These are phyloP conservation scores for Oscheius sp. DNA, from an alignment of 1,140 invertebrate species.

Conservation along the genomic window DNA sequence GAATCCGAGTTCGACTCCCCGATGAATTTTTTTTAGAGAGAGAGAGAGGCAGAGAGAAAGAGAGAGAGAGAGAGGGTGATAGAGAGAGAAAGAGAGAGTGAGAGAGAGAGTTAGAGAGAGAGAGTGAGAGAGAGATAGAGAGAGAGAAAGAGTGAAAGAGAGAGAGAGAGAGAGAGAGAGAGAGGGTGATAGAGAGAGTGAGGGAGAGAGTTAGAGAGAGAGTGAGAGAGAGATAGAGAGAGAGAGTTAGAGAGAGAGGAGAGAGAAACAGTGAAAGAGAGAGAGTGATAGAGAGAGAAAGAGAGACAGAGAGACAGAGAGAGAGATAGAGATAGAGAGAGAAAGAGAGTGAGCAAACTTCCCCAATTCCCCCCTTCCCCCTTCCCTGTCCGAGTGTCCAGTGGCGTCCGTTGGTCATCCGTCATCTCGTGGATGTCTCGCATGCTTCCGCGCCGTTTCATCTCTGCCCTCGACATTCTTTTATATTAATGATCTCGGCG, in stretches of 20 bases:
- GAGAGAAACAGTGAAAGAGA: not conserved
- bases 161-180: not conserved
- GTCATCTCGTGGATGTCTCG: not conserved
- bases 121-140: not conserved
- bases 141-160: not conserved
- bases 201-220: not conserved
- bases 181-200: not conserved
- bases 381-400: not conserved
- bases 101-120: not conserved
- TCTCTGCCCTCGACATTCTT: not conserved
- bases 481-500: slow-evolving; percentile 7
- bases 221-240: not conserved
- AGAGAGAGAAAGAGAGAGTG: not conserved
- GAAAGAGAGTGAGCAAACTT: not conserved
- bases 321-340: not conserved
- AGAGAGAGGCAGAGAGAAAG: not conserved
- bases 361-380: not conserved
- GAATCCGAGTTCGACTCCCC: too few species aligned
- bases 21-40: too few species aligned
- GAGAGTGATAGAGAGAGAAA: not conserved
- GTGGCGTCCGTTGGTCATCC: not conserved
- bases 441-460: slow-evolving; percentile 8
- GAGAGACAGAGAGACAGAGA: not conserved
- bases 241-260: not conserved
- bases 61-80: not conserved